These are phyloP conservation scores for Hydra vulgaris DNA, from an alignment of 30 jellyfish, hydroid and myxozoan species.

Conservation along the genomic window DNA sequence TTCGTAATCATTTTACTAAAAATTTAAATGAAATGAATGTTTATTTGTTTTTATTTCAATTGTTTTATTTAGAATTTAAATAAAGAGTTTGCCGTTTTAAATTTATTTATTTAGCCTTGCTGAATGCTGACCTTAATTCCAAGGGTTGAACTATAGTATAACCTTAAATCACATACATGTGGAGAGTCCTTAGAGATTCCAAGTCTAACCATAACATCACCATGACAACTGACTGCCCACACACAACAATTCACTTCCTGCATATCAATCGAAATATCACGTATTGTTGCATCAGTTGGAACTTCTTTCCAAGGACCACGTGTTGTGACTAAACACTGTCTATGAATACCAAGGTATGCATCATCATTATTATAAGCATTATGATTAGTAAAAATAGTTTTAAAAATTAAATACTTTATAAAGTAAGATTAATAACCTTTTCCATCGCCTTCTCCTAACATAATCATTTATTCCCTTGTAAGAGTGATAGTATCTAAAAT, in stretches of 20 bases:
- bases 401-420: too few relatives aligned
- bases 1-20: too few relatives aligned
- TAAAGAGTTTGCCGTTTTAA: too few relatives aligned
- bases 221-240: constrained; percentile 93
- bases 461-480: constrained; percentile 57
- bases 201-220: constrained; percentile 63
- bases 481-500: constrained; percentile 45
- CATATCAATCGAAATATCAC: constrained; percentile 46
- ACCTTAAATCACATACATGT: constrained; percentile 29
- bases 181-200: constrained; percentile 48
- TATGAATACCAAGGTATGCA: neutral
- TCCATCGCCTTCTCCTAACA: constrained; percentile 93
- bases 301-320: constrained; percentile 87
- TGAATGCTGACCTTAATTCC: too few relatives aligned
- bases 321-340: constrained; percentile 55
- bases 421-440: constrained; percentile 41
- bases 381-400: too few relatives aligned
- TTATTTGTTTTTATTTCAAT: too few relatives aligned
- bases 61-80: too few relatives aligned
- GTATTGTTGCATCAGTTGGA: constrained; percentile 57
- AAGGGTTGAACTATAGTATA: too few relatives aligned
- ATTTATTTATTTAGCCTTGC: too few relatives aligned
- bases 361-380: neutral
- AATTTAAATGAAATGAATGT: too few relatives aligned
- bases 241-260: constrained; percentile 58